These are phyloP conservation scores for Scleropages formosus DNA, from an alignment of 2,797 vertebrate genomes.

Conservation along the genomic window DNA sequence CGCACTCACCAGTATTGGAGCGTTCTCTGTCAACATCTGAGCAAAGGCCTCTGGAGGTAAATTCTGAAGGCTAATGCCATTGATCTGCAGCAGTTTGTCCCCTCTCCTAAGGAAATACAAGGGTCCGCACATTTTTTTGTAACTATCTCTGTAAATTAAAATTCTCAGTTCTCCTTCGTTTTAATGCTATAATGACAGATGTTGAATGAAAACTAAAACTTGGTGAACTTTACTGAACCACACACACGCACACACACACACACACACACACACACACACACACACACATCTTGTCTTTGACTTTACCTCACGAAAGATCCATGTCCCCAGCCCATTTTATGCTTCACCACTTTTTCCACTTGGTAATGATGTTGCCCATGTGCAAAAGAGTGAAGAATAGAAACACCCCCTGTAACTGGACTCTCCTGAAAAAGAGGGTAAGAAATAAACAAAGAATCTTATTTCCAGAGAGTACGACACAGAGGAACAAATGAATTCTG, in stretches of 20 bases:
- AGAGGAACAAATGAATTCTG: background rate
- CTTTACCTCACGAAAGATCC: slow-evolving; percentile 61
- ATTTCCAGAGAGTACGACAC: too few species aligned
- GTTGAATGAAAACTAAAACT: background rate
- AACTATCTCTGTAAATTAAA: background rate
- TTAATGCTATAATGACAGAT: too few species aligned
- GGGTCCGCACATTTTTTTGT: background rate
- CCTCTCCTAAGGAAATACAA: slow-evolving; percentile 51
- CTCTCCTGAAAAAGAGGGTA: slow-evolving; percentile 46
- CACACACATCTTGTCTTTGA: background rate
- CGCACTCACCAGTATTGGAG: slow-evolving; percentile 64
- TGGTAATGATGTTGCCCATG: slow-evolving; percentile 68
- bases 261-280: too few species aligned
- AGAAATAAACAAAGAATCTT: background rate
- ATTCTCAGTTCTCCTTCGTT: background rate
- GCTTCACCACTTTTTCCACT: slow-evolving; percentile 60
- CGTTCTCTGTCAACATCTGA: slow-evolving; percentile 48
- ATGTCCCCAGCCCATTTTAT: slow-evolving; percentile 21
- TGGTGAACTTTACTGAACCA: background rate
- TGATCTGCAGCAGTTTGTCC: slow-evolving; percentile 65
- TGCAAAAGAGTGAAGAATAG: slow-evolving; percentile 53
- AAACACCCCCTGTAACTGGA: slow-evolving; percentile 52
- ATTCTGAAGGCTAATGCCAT: slow-evolving; percentile 49
- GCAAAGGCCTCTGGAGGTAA: slow-evolving; percentile 60
- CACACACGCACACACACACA: too few species aligned